A percentile compares a stretch with the other conserved stretches of the same genome.
phyloP scores from a whole-genome alignment of 2,888 invertebrate species.

The Hydropsyche betteni region DNA sequence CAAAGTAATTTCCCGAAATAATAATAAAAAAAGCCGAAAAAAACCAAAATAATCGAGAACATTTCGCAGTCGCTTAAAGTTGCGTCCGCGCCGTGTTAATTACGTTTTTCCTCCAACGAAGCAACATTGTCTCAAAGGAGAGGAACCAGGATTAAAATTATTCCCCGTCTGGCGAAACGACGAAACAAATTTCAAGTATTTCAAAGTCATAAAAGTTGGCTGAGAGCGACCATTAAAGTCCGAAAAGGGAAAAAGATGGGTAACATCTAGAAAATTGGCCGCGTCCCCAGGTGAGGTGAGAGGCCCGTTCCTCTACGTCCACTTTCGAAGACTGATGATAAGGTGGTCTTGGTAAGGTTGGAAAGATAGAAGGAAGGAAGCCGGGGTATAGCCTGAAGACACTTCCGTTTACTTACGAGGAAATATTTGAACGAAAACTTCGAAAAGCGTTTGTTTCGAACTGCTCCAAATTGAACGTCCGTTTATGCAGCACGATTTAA shows the following conservation, averaged over 20 bases:
- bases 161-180: conserved; percentile 27
- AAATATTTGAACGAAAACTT: neutral
- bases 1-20: neutral
- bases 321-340: conserved; percentile 34
- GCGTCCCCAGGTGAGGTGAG: conserved; percentile 34
- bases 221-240: conserved; percentile 32
- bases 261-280: conserved; percentile 35
- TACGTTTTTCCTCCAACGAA: conserved; percentile 22
- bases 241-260: conserved; percentile 35
- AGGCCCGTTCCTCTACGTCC: neutral
- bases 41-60: conserved; percentile 8
- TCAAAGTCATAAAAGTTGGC: conserved; percentile 41
- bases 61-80: conserved; percentile 24
- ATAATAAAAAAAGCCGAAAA: no score
- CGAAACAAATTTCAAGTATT: conserved; percentile 41
- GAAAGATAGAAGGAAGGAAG: neutral
- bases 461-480: no score
- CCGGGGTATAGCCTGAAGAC: conserved; percentile 12
- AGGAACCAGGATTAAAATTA: conserved; percentile 33
- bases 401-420: neutral
- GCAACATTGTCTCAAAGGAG: conserved; percentile 26
- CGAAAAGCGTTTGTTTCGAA: no score
- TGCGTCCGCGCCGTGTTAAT: conserved; percentile 23
- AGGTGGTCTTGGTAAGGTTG: neutral
- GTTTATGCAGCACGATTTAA: no score